Base-by-base conservation (phyloP, 2,113 vertebrate genomes). In the Ctenodactylus gundi region DNA sequence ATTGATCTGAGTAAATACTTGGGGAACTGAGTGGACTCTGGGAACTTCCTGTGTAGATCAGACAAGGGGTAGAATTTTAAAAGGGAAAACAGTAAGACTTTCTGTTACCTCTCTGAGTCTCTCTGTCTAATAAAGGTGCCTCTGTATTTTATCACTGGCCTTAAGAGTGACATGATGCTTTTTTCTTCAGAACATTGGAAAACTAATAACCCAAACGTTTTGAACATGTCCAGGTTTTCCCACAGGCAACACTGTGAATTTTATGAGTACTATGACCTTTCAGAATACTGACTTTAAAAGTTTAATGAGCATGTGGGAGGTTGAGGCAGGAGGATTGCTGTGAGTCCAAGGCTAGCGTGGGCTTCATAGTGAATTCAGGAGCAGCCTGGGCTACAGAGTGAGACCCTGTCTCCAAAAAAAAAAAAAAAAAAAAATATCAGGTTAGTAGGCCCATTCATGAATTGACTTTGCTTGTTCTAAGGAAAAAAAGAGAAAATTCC, bases 1-100 rank as follows among this genome's bases (percentile, higher is more conserved):
- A 88, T 15, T 90, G 89, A 62, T 90, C 34, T 72, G 21, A 94
- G 49, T 72, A 67, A 93, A 94, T 57, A 60, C n/a, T 44, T 46
- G n/a, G 31, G 34, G 41, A 76, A 81, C 41, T 72, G 51, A 92
- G 23, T 77, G 49, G 36, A 55, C 36, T 67, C 29, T 65, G 36
- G 93, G 72, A 84, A 60, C 34, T 76, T 93, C 85, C 39, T 62
- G 7, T 78, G 31, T 75, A 72, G 76, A 44, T 82, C 44, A 89
- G 25, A 68, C 75, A 84, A 90, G 68, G 23, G 5, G 60, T 86
- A 88, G 58, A 72, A 44, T 86, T 91, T 14, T 13, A 53, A 73
- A 77, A 34, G 55, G 51, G 44, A 67, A 76, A 62, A 86, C 7
- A 4, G 39, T 78, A 31, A 57, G 44, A 51, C 31, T 21, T 36